Base-by-base conservation (phyloP, 2,113 vertebrate species). In the Cyanoliseus patagonus region DNA sequence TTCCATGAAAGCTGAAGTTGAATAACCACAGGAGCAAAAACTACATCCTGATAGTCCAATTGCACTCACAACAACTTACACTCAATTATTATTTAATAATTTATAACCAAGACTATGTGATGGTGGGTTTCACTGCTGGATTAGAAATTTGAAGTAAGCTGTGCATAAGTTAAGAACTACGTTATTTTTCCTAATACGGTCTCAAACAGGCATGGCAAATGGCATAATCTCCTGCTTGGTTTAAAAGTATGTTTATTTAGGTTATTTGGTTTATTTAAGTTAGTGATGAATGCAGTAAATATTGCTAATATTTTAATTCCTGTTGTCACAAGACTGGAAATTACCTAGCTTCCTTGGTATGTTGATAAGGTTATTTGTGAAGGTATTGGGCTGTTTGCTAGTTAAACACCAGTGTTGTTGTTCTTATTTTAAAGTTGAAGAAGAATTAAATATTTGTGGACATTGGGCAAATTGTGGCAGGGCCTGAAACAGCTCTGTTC, bases 21-120 rank as follows among this genome's bases (percentile, higher is more conserved):
- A 96, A 90, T 46, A 89, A 91, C 59, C 3, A 6, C 44, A 52
- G 79, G 67, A 92, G 80, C 75, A 93, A 88, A 92, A 91, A 6
- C 42, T 57, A 59, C 57, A 52, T 31, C 22, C 46, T 83, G 78
- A 78, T 11, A 4, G 67, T 84, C 44, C 83, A 81, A 42, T 92
- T 94, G 51, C 44, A 35, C n/a, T 55, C 79, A 62, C 86, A 92
- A 59, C 63, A 83, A 27, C 31, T 79, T 91, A n/a, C 31, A 49
- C 47, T 80, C 90, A 81, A 91, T 92, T 76, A 72, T 86, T 91
- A 80, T 76, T 95, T 92, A 84, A 61, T 92, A 93, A 94, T 88
- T 92, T 81, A 83, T 92, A 86, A 52, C 47, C 59, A 52, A 90
- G 35, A 35, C 73, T 37, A n/a, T 64, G 41, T 68, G 39, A 70